These are phyloP conservation scores for Aspidiotus destructor DNA, from an alignment of 2,888 invertebrate species.

Conservation along the genomic window DNA sequence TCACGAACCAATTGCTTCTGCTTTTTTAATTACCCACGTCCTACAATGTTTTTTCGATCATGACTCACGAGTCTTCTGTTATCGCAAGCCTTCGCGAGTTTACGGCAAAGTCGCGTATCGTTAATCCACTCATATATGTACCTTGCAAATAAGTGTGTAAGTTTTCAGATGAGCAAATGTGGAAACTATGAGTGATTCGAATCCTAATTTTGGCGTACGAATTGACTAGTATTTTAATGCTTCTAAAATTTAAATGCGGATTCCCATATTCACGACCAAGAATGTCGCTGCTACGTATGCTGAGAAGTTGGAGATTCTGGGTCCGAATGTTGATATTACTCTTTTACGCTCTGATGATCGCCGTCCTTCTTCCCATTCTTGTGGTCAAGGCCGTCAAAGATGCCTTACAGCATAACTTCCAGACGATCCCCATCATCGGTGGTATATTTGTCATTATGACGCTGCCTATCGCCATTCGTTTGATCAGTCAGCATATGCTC, in stretches of 20 bases:
- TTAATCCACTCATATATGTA: no score
- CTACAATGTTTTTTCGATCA: no score
- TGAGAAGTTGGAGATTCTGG: slow-evolving; percentile 52
- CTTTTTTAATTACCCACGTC: no score
- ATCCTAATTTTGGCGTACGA: no score
- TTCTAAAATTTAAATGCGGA: background rate
- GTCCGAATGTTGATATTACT: slow-evolving; percentile 74
- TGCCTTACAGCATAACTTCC: slow-evolving; percentile 67
- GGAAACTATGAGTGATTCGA: no score
- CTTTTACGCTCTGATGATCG: slow-evolving; percentile 66
- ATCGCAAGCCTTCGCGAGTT: no score
- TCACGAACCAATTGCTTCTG: no score
- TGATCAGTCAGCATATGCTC: slow-evolving; percentile 86
- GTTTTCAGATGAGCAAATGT: no score
- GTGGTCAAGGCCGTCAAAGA: slow-evolving; percentile 69
- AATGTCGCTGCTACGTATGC: slow-evolving; percentile 41
- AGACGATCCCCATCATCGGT: slow-evolving; percentile 66
- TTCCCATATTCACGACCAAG: background rate
- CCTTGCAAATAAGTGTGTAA: no score
- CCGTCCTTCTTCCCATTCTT: slow-evolving; percentile 74
- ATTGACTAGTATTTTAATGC: background rate
- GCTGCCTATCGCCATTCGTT: slow-evolving; percentile 86
- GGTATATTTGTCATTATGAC: slow-evolving; percentile 87
- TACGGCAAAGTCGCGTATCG: no score
- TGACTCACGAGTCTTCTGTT: no score